Evolutionary conservation across 1,140 invertebrate species (phyloP), one percentile per base, ranked within the genome.

Genomic region (Brachionus plicatilis): DNA sequence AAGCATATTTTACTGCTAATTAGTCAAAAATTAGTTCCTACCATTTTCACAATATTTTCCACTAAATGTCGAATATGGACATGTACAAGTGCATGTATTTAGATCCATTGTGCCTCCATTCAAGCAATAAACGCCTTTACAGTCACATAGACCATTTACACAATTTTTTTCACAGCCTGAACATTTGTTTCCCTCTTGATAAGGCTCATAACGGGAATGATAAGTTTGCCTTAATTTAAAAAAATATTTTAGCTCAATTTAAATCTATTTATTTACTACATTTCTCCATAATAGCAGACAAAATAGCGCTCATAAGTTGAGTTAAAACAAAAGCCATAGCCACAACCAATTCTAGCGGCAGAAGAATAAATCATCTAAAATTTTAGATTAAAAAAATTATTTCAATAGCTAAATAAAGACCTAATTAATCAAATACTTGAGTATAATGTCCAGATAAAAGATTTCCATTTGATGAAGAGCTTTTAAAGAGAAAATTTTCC

Each of bases 271-370:
- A 33, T 50, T 50, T 29, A 0, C 6, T 70, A 84, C 82, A 84
- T 84, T 84, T 84, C 82, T 20, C 60, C 60, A 70, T 84, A 84
- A 43, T 70, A 72, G 50, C 82, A 84, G 17, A 84, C 82, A 84
- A 70, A 84, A 37, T 70, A 84, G 29, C 66, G 27, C 50, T 84
- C 66, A 37, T 84, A 84, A 70, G 60, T 70, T 50, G 60, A 53
- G 24, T 84, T 84, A 8, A 24, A 53, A 84, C 82, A 84, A 20
- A 43, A 27, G 9, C 65, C 53, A 33, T 41, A 68, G 24, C 82
- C 66, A 70, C 82, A 84, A 70, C 82, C 82, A 72, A 84, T 70
- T 53, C 82, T 68, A 24, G 82, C 33, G 2, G 82, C 66, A 17
- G 60, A 68, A 50, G 82, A 68, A 37, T 84, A 84, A 47, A 84